Evolutionary conservation across 2,888 invertebrate species (phyloP).

Genomic region (Cheilosia pagana): DNA sequence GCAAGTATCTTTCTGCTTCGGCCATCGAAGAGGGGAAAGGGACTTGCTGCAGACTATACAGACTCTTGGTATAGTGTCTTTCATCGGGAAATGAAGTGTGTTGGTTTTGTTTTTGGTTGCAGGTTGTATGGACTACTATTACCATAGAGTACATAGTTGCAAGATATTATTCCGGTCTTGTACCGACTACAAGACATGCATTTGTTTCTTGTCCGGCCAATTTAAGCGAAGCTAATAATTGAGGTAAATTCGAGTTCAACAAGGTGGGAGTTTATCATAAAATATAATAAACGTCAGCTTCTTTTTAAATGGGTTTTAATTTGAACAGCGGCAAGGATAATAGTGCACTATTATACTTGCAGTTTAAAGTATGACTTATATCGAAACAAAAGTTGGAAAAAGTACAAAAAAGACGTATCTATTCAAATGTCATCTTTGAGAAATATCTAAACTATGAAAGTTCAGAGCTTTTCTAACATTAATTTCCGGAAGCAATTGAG

Average conservation of each 20-base stretch:
- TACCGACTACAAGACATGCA: slow-evolving; percentile 8
- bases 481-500: no score
- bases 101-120: slow-evolving; percentile 5
- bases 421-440: no score
- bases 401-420: no score
- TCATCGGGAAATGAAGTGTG: slow-evolving; percentile 29
- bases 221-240: slow-evolving; percentile 27
- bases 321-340: background rate
- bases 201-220: background rate
- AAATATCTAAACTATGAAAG: no score
- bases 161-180: slow-evolving; percentile 31
- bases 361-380: no score
- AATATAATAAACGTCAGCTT: slow-evolving; percentile 14
- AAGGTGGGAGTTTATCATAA: slow-evolving; percentile 19
- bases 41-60: slow-evolving; percentile 20
- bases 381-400: no score
- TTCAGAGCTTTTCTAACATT: no score
- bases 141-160: slow-evolving; percentile 7
- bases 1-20: background rate
- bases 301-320: slow-evolving; percentile 10
- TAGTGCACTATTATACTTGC: background rate
- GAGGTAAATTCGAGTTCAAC: slow-evolving; percentile 25
- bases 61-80: slow-evolving; percentile 35
- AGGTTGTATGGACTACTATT: slow-evolving; percentile 45
- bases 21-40: background rate